phyloP scores from a whole-genome alignment of 2,113 vertebrate genomes.

The Setophaga coronata region DNA sequence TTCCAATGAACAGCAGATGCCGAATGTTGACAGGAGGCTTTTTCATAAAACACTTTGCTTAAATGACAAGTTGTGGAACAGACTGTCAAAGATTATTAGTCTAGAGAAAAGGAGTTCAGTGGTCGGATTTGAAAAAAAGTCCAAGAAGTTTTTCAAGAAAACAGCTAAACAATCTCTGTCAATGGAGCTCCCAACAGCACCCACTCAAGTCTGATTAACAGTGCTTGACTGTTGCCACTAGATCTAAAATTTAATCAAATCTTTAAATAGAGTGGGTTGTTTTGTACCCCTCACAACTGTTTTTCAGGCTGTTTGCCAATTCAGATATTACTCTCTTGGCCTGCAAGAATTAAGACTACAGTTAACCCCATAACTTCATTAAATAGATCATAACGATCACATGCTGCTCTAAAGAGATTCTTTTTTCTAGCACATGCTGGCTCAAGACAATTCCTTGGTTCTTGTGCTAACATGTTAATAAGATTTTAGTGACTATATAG shows the following conservation, averaged over 20 bases:
- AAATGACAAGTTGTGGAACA: background rate
- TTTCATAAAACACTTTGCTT: background rate
- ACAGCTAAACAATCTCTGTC: background rate
- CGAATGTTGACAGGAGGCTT: background rate
- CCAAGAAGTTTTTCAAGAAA: background rate
- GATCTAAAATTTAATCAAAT: background rate
- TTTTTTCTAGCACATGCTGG: background rate
- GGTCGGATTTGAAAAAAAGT: background rate
- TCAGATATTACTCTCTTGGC: background rate
- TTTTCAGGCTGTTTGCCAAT: background rate
- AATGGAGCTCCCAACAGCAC: background rate
- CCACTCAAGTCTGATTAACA: background rate
- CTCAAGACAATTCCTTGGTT: background rate
- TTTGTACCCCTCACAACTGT: background rate
- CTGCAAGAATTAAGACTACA: background rate
- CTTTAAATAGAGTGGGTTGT: background rate
- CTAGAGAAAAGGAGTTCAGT: background rate
- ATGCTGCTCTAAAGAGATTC: background rate
- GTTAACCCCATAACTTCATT: background rate
- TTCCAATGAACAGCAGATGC: slow-evolving; percentile 18
- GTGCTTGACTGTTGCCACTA: background rate
- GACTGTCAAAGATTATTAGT: background rate
- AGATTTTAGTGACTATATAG: background rate
- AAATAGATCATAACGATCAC: background rate
- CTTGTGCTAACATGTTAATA: background rate